Percentiles rank a stretch among this genome's conserved stretches.
These are phyloP conservation scores for Caretta caretta DNA, from an alignment of 2,113 vertebrate species.

Conservation along the genomic window DNA sequence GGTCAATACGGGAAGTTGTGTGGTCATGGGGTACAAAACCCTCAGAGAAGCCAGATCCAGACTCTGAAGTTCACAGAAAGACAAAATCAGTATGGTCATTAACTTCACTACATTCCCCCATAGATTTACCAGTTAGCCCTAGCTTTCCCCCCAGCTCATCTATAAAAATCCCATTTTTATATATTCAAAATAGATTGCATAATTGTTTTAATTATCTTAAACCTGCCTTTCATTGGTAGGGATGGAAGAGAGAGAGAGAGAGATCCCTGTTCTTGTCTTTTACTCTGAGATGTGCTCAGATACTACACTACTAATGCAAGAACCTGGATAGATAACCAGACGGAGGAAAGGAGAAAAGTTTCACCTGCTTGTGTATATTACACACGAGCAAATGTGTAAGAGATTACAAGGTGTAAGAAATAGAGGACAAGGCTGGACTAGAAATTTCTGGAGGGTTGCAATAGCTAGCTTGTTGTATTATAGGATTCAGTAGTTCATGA, in stretches of 20 bases:
- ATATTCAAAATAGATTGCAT: constrained; percentile 4
- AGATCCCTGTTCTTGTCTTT: not conserved
- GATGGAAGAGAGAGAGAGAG: not conserved
- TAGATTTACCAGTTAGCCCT: constrained; percentile 21
- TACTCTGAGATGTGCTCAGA: not conserved
- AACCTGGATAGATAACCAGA: not conserved
- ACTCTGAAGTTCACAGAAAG: constrained; percentile 56
- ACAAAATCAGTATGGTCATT: constrained; percentile 62
- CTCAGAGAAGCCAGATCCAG: not conserved
- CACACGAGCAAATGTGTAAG: not conserved
- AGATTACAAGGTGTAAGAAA: not conserved
- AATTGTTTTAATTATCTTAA: not conserved
- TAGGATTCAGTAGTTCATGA: constrained; percentile 64
- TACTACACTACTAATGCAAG: not conserved
- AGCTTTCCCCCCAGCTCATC: not conserved
- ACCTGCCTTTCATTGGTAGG: not conserved
- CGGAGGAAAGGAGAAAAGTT: not conserved
- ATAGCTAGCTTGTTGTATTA: constrained; percentile 45
- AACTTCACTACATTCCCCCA: constrained; percentile 32
- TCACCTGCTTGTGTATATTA: not conserved
- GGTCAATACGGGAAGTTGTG: constrained; percentile 55
- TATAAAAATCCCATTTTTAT: constrained; percentile 21
- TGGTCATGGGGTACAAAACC: constrained; percentile 47
- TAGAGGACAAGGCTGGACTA: not conserved
- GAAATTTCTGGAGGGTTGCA: not conserved